phyloP scores from a whole-genome alignment of 2,797 vertebrate genomes.

The Spinibarbus caldwelli region DNA sequence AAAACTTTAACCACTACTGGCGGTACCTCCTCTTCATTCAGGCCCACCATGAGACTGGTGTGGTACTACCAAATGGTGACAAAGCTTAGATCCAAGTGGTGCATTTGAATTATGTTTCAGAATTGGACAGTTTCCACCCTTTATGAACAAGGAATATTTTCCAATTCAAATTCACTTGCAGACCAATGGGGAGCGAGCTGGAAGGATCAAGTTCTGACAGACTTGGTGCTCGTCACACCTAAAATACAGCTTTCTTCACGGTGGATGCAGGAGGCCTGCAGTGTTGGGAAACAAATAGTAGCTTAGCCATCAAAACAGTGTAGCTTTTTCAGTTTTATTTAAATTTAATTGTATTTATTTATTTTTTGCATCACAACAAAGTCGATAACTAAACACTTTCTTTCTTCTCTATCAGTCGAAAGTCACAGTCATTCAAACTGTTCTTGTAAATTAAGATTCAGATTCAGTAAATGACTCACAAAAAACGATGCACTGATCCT shows the following conservation, averaged over 20 bases:
- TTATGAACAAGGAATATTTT: conserved; percentile 12
- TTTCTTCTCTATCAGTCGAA: background rate
- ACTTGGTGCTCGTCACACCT: conserved; percentile 10
- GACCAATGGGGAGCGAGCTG: conserved; percentile 15
- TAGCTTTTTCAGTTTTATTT: background rate
- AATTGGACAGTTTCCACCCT: conserved; percentile 32
- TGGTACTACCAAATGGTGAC: background rate
- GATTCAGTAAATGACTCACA: no score
- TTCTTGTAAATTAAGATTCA: background rate
- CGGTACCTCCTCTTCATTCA: conserved; percentile 68
- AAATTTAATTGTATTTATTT: background rate
- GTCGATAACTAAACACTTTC: no score
- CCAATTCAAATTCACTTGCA: conserved; percentile 40
- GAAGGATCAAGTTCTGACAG: conserved; percentile 31
- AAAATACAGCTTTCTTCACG: conserved; percentile 39
- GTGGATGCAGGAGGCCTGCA: conserved; percentile 24
- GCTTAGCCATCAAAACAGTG: background rate
- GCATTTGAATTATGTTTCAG: conserved; percentile 26
- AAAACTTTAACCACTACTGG: conserved; percentile 57
- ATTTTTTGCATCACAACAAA: no score
- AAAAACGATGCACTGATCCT: no score
- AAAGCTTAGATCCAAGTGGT: conserved; percentile 14
- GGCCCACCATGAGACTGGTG: conserved; percentile 50
- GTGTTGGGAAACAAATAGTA: conserved; percentile 19
- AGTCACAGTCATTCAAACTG: background rate